Base-by-base conservation (phyloP, 2,888 invertebrate species). In the Lissocephala sabroskyi region DNA sequence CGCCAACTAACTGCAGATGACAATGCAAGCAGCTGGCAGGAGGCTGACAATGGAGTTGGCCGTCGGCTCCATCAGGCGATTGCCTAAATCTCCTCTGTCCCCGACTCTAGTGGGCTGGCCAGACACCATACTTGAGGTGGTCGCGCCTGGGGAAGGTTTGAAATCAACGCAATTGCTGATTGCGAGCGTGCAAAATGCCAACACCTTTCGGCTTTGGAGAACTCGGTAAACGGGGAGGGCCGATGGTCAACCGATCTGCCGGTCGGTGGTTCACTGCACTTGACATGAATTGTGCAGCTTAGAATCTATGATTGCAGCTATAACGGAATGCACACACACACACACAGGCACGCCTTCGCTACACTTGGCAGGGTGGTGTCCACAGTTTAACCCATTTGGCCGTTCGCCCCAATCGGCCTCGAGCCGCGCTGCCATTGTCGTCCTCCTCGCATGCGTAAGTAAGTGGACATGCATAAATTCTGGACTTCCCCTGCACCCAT, bases 241-340 rank as follows among this genome's bases (percentile, higher is more conserved):
- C n/a, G n/a, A n/a, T n/a, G n/a, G n/a, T n/a, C n/a, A n/a, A n/a
- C n/a, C 4, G 23, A 7, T 23, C 7, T 3, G 23, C 23, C 7
- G 23, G 23, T 23, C 7, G 23, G 23, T 23, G 13, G 35, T 13
- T 30, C 14, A 64, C 70, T 68, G 68, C 77, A 76, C 53, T 76
- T 68, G 68, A 68, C 68, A 53, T 76, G 65, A 68, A 73, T 68
- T 73, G 68, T 76, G 57, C 68, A 59, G 74, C 59, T 68, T 59
- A 74, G 76, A 68, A 68, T 68, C 68, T 68, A 68, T 73, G 68
- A 68, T 68, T 68, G 68, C 68, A 58, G 68, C 65, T 57, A 68
- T 68, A 73, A 52, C 56, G 47, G 52, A 45, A 42, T 45, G 36
- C 51, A 32, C 43, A 37, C 30, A 19, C 36, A 9, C 35, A 14